Evolutionary conservation across 37 sponge, comb jelly and placozoan species (phyloP).

Genomic region (Ianthella basta): DNA sequence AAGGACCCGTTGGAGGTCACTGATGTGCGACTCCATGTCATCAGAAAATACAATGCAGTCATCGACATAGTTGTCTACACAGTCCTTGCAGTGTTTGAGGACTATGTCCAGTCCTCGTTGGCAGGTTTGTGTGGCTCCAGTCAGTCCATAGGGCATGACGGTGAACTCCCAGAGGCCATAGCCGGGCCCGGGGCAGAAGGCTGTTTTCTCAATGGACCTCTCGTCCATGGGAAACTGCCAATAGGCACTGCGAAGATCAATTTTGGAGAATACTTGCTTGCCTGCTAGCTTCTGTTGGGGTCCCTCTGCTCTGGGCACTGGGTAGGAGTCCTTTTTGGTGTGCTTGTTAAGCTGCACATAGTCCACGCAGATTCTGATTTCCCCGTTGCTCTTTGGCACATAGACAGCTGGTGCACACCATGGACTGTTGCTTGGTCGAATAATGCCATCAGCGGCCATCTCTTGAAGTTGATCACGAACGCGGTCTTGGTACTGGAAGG

Average conservation of each 20-base stretch:
- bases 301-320: constrained; percentile 15
- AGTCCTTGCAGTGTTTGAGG: constrained; percentile 23
- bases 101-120: constrained; percentile 26
- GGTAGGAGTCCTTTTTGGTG: constrained; percentile 28
- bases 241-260: constrained; percentile 6
- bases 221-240: constrained; percentile 14
- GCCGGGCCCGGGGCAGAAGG: constrained; percentile 25
- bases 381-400: constrained; percentile 1
- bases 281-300: not conserved
- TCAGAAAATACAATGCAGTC: constrained; percentile 19
- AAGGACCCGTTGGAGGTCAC: not conserved
- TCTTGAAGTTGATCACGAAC: constrained; percentile 1
- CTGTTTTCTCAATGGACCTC: constrained; percentile 1
- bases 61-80: constrained; percentile 1
- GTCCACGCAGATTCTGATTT: constrained; percentile 18
- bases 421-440: not conserved
- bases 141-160: constrained; percentile 30
- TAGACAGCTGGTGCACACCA: constrained; percentile 6
- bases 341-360: constrained; percentile 12
- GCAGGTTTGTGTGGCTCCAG: constrained; percentile 24
- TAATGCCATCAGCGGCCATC: not conserved
- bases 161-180: constrained; percentile 39
- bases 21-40: not conserved
- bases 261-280: constrained; percentile 7
- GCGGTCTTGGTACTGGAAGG: constrained; percentile 14